Evolutionary conservation across 2,888 invertebrate species (phyloP), one percentile per base, ranked within the genome.

Genomic region (Diloba caeruleocephala): DNA sequence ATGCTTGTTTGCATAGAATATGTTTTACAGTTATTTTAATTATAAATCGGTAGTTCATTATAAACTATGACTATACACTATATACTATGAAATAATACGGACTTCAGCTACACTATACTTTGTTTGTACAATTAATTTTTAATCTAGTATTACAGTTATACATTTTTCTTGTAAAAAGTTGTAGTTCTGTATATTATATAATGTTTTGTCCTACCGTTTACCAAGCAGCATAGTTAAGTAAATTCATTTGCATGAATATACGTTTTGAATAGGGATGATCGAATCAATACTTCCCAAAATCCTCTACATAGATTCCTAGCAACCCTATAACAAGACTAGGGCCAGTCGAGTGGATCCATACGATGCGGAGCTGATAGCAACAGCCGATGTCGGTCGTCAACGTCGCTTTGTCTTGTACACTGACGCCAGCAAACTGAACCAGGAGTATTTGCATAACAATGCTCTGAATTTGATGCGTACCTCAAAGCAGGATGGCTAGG

Each of bases 391-490:
- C 82, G 86, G 85, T 85, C 87, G 90, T 91, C 91, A 88, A 85
- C 88, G 83, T 79, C 84, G 86, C 92, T 92, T 92, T 92, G 92
- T 92, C 91, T 92, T 89, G 85, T 85, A 85, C 81, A 84, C 86
- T 85, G 85, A 82, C 85, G 87, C 82, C 84, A 73, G 85, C 87
- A 87, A 89, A 85, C 90, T 87, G 82, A 87, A 87, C 90, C 85
- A 82, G 81, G 67, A 76, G 79, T 89, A 92, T 92, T 92, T 92
- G 88, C 92, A 92, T 93, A 86, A 92, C 91, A 93, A 92, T 92
- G 85, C 85, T 79, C 78, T 80, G 82, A 86, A 88, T 85, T 86
- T 87, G 87, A 89, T 87, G 88, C 82, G 85, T 87, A 83, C 82
- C 78, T 74, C 77, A 70, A 74, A 70, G 63, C 57, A 55, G 57